Percentiles rank a stretch among this genome's conserved stretches.
Conservation (phyloP, 2,113 vertebrate species). For the Cyprinodon brontotheroides region DNA sequence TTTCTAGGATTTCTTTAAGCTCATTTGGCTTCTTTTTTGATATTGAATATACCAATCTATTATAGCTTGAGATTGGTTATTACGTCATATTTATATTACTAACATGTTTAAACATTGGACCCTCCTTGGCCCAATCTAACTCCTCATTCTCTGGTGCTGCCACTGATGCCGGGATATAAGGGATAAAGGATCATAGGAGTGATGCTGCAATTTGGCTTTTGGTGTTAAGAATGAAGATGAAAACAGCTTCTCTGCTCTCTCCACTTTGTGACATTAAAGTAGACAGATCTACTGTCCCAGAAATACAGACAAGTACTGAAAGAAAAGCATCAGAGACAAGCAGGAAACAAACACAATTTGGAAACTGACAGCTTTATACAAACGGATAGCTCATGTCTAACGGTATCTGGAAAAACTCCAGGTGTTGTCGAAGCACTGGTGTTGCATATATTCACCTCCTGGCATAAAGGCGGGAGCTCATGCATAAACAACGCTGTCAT, state of each 20-base stretch:
- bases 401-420: conserved; percentile 39
- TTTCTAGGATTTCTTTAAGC: too few relatives aligned
- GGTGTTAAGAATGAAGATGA: neutral
- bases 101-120: too few relatives aligned
- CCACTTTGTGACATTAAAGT: conserved; percentile 11
- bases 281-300: conserved; percentile 20
- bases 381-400: conserved; percentile 30
- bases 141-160: too few relatives aligned
- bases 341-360: conserved; percentile 4
- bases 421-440: conserved; percentile 45
- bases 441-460: conserved; percentile 46
- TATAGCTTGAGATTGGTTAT: too few relatives aligned
- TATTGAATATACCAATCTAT: too few relatives aligned
- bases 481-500: conserved; percentile 76
- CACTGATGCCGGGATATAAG: neutral
- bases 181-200: conserved; percentile 1
- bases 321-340: conserved; percentile 32
- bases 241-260: conserved; percentile 4
- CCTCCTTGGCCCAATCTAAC: too few relatives aligned
- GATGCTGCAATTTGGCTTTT: conserved; percentile 21
- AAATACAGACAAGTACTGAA: conserved; percentile 3
- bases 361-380: conserved; percentile 29
- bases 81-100: too few relatives aligned
- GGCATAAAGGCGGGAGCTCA: conserved; percentile 62
- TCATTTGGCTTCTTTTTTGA: too few relatives aligned